A percentile compares a stretch with the other conserved stretches of the same genome.
Evolutionary conservation across 2,113 vertebrate genomes (phyloP).

Genomic region (Galbula dea): DNA sequence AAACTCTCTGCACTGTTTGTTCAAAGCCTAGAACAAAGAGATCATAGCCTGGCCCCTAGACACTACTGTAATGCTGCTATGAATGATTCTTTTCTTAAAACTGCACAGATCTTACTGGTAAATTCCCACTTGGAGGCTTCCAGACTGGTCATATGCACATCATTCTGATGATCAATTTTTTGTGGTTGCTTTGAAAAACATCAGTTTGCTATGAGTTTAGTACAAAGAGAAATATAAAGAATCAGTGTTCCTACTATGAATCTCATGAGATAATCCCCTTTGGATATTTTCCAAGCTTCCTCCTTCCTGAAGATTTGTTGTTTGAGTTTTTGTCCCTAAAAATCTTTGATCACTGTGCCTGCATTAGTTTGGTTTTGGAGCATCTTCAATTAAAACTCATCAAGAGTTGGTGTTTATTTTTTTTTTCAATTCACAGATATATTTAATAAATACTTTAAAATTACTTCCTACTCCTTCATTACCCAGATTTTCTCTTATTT

Average conservation of each 20-base stretch:
- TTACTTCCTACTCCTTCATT: background rate
- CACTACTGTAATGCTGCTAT: background rate
- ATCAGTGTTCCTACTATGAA: constrained; percentile 28
- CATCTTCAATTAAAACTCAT: background rate
- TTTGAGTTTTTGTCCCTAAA: constrained; percentile 21
- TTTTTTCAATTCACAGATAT: background rate
- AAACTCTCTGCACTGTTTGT: constrained; percentile 30
- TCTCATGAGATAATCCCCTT: constrained; percentile 21
- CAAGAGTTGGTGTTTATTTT: background rate
- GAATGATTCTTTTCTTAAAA: constrained; percentile 36
- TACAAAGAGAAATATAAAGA: background rate
- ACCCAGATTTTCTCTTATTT: background rate
- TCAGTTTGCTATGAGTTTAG: constrained; percentile 12
- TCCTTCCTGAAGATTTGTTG: constrained; percentile 5
- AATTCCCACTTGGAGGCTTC: constrained; percentile 37
- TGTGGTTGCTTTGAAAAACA: constrained; percentile 48
- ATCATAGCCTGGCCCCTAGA: constrained; percentile 27
- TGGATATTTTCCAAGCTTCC: constrained; percentile 39
- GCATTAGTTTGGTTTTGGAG: background rate
- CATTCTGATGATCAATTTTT: constrained; percentile 3
- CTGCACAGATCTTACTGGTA: background rate
- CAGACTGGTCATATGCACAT: constrained; percentile 36
- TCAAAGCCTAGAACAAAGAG: constrained; percentile 45
- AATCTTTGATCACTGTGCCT: constrained; percentile 5
- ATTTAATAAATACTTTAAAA: background rate